Evolutionary conservation across 1,140 invertebrate species (phyloP), one percentile per base, ranked within the genome.

Genomic region (Trichonephila clavipes): DNA sequence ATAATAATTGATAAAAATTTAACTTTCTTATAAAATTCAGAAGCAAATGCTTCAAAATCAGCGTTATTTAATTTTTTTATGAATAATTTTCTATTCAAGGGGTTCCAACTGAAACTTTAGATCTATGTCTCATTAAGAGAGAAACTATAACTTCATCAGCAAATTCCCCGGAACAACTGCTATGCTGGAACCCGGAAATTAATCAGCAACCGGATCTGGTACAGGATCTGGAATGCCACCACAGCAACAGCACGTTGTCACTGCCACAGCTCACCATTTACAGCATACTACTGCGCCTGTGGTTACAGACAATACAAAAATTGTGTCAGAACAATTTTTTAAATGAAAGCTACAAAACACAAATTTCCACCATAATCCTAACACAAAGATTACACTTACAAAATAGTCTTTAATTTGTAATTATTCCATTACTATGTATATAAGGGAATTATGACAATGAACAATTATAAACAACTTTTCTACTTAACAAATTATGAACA

Each of bases 281-380:
- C 93, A 94, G 93, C 93, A 89, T 94, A 90, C 93, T 94, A 94
- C 93, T 89, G 93, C 93, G 93, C 93, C 93, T 94, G 93, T 90
- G 93, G 93, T 94, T 94, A 94, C 93, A 94, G 93, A 94, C 93
- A 94, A 94, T 94, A 94, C 88, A 94, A 94, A 94, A 94, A 93
- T 62, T 40, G 34, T 90, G 81, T 94, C 93, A 94, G 93, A 88
- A 85, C 40, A 83, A 44, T 69, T n/a, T 64, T 88, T 93, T 88
- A 21, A 44, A 90, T 51, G 28, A 87, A 7, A 89, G 59, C 90
- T 58, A 83, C n/a, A 14, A 51, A 58, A 92, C 62, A 94, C 24
- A 51, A 21, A 64, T 66, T 88, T 83, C 88, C 82, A 93, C 86
- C 85, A 92, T n/a, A 66, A 66, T 19, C 64, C 28, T 86, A 66